Conservation (phyloP, 2,797 vertebrate genomes). For the Octomys mimax region DNA sequence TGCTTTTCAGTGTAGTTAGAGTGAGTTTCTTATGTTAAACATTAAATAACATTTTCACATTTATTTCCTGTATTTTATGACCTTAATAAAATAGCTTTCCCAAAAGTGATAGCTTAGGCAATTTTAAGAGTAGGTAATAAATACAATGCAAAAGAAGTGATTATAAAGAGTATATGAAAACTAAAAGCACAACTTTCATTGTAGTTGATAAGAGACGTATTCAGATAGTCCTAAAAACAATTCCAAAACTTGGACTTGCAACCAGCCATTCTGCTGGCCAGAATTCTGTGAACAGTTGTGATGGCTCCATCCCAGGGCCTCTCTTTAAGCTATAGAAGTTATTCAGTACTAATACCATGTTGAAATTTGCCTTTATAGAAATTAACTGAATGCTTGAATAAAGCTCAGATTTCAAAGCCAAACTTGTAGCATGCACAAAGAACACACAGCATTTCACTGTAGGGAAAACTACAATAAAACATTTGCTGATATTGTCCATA, state of each 20-base stretch:
- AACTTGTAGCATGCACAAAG: constrained; percentile 10
- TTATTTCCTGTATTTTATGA: neutral
- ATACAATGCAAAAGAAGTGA: neutral
- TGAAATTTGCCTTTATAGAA: constrained; percentile 17
- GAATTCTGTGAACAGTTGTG: constrained; percentile 69
- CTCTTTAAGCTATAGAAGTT: constrained; percentile 64
- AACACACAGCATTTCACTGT: neutral
- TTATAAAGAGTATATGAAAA: neutral
- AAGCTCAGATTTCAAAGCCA: constrained; percentile 28
- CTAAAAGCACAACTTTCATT: neutral
- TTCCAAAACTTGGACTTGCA: constrained; percentile 39
- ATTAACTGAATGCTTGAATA: constrained; percentile 25
- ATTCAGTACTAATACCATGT: constrained; percentile 15
- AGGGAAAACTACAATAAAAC: neutral
- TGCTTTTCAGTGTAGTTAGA: neutral
- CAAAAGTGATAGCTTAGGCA: neutral
- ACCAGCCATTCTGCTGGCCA: constrained; percentile 51
- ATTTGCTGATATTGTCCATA: neutral
- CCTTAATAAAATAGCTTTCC: neutral
- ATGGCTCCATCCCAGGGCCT: constrained; percentile 59
- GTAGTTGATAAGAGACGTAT: constrained; percentile 40
- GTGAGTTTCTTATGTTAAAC: neutral
- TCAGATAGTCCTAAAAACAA: constrained; percentile 31
- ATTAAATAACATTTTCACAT: constrained; percentile 23
- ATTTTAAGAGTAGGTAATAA: constrained; percentile 39